Evolutionary conservation across 2,888 invertebrate species (phyloP).

Genomic region (Drosophila pullipes): DNA sequence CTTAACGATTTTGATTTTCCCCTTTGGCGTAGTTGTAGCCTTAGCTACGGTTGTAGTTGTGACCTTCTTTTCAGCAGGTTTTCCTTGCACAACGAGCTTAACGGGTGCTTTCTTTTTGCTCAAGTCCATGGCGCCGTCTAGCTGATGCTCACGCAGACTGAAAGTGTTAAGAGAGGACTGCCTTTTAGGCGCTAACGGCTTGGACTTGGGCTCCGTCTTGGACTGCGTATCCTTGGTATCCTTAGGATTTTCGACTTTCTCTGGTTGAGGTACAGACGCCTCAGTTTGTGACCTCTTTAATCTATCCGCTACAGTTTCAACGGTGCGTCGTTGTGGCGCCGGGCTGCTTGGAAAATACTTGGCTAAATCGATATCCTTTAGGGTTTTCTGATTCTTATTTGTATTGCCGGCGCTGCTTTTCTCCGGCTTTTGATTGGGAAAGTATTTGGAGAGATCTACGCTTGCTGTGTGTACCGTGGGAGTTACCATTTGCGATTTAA

Average conservation of each 20-base stretch:
- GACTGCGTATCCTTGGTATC: neutral
- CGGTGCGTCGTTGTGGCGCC: slow-evolving; percentile 78
- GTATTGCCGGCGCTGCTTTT: slow-evolving; percentile 71
- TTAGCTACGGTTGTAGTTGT: neutral
- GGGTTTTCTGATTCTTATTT: slow-evolving; percentile 85
- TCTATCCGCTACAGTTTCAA: slow-evolving; percentile 81
- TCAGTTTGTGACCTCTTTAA: slow-evolving; percentile 81
- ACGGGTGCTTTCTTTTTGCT: slow-evolving; percentile 71
- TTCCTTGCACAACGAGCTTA: slow-evolving; percentile 29
- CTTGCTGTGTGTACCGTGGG: slow-evolving; percentile 81
- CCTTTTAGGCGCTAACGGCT: slow-evolving; percentile 63
- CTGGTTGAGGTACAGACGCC: slow-evolving; percentile 46
- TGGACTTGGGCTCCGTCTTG: slow-evolving; percentile 29
- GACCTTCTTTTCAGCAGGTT: slow-evolving; percentile 20
- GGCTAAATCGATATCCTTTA: slow-evolving; percentile 85
- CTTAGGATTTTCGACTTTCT: slow-evolving; percentile 10
- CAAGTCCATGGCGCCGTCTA: slow-evolving; percentile 84
- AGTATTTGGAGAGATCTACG: slow-evolving; percentile 85
- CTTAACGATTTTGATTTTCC: slow-evolving; percentile 80
- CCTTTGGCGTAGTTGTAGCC: slow-evolving; percentile 60
- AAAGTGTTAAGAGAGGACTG: slow-evolving; percentile 71
- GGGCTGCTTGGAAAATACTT: slow-evolving; percentile 85
- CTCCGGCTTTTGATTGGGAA: slow-evolving; percentile 83
- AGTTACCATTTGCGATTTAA: slow-evolving; percentile 83
- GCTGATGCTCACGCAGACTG: slow-evolving; percentile 83